Conservation (phyloP, 2,888 invertebrate genomes). For the Papilio demoleus region DNA sequence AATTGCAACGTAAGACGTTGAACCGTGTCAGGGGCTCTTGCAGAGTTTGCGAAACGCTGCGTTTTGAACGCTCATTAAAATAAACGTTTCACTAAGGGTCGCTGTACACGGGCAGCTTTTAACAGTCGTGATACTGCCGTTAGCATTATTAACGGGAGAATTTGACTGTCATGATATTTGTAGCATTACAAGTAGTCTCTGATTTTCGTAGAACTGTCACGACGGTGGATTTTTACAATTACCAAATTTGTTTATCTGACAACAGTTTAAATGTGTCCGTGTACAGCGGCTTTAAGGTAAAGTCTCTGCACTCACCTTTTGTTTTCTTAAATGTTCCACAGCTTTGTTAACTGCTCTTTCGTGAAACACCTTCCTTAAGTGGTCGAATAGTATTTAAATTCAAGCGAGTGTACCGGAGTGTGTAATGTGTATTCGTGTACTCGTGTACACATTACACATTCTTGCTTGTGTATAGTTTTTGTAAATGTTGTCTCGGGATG, state of each 20-base stretch:
- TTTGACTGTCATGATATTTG: neutral
- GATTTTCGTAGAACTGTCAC: neutral
- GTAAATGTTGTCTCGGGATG: too few species aligned
- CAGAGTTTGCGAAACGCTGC: conserved; percentile 22
- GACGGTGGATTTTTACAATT: neutral
- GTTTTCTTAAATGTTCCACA: conserved; percentile 37
- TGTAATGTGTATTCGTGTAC: conserved; percentile 2
- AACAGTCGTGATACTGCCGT: too few species aligned
- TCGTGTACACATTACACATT: neutral
- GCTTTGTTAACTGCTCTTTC: conserved; percentile 35
- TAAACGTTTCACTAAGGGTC: conserved; percentile 33
- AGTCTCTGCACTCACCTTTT: conserved; percentile 30
- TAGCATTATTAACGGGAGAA: neutral
- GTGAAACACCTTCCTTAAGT: conserved; percentile 30
- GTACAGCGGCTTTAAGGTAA: conserved; percentile 1
- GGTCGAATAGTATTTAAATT: conserved; percentile 32
- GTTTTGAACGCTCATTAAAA: conserved; percentile 38
- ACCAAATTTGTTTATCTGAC: too few species aligned
- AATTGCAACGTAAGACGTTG: conserved; percentile 1
- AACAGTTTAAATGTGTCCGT: neutral
- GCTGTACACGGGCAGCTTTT: neutral
- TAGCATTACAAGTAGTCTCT: too few species aligned
- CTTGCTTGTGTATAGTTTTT: too few species aligned
- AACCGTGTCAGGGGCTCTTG: conserved; percentile 21
- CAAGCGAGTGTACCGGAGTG: neutral